Evolutionary conservation across 2,888 invertebrate species (phyloP).

Genomic region (Carabus problematicus): DNA sequence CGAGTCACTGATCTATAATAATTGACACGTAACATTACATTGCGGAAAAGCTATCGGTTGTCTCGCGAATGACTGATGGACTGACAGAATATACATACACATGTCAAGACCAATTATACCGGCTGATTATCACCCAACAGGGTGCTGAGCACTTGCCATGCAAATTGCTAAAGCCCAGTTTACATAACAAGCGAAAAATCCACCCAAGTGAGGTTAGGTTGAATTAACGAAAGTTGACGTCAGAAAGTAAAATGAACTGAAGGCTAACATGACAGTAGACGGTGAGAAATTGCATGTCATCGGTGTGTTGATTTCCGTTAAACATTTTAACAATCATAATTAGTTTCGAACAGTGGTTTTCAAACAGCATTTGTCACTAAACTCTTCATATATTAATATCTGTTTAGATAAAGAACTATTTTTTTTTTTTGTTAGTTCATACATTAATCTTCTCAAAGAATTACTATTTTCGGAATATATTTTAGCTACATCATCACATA

Average conservation of each 20-base stretch:
- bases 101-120: slow-evolving; percentile 33
- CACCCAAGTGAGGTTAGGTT: neutral
- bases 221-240: neutral
- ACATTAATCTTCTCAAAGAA: too few relatives aligned
- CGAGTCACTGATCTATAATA: neutral
- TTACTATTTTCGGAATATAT: too few relatives aligned
- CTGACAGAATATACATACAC: slow-evolving; percentile 13
- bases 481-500: too few relatives aligned
- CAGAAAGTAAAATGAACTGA: neutral
- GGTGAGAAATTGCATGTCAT: too few relatives aligned
- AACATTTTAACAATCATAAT: too few relatives aligned
- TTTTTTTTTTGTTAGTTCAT: too few relatives aligned
- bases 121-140: slow-evolving; percentile 19
- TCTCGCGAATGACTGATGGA: slow-evolving; percentile 26
- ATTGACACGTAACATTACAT: slow-evolving; percentile 1
- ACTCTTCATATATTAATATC: too few relatives aligned
- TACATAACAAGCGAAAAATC: neutral
- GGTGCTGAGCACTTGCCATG: neutral
- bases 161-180: neutral
- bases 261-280: too few relatives aligned
- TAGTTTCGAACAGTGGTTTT: too few relatives aligned
- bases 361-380: too few relatives aligned
- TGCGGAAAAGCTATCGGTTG: neutral
- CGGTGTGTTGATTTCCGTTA: too few relatives aligned
- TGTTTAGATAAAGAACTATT: too few relatives aligned